Percentiles rank a stretch among this genome's conserved stretches.
Conservation (phyloP, 2,888 invertebrate species). For the Malthinus seriepunctatus region DNA sequence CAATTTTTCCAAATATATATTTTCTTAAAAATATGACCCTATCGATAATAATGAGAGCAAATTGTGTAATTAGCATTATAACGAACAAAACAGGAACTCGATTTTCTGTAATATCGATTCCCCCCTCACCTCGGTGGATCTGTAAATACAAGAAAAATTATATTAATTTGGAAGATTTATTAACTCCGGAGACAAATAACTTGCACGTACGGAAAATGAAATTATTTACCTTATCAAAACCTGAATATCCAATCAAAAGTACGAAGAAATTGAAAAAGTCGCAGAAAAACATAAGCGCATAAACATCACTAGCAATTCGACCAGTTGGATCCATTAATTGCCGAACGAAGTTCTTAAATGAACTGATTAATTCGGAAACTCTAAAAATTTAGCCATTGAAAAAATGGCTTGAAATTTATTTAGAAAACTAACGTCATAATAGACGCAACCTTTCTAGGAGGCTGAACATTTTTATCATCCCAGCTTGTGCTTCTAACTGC, state of each 20-base stretch:
- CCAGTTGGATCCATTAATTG: slow-evolving; percentile 77
- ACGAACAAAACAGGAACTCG: slow-evolving; percentile 95
- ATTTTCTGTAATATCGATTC: slow-evolving; percentile 90
- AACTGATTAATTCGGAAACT: slow-evolving; percentile 70
- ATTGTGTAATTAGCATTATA: slow-evolving; percentile 94
- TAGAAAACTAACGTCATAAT: slow-evolving; percentile 49
- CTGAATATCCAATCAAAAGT: slow-evolving; percentile 92
- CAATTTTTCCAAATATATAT: slow-evolving; percentile 85
- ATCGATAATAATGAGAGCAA: slow-evolving; percentile 92
- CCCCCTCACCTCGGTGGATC: slow-evolving; percentile 88
- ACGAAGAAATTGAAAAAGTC: slow-evolving; percentile 98
- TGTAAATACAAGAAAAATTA: slow-evolving; percentile 47
- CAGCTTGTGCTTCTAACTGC: slow-evolving; percentile 42
- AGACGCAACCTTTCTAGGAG: slow-evolving; percentile 48
- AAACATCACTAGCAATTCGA: slow-evolving; percentile 88
- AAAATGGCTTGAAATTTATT: background rate
- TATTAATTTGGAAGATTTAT: no score
- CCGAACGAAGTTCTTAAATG: slow-evolving; percentile 75
- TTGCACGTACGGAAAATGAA: no score
- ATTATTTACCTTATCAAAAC: slow-evolving; percentile 89
- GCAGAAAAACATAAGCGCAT: slow-evolving; percentile 97
- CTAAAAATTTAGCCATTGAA: slow-evolving; percentile 54
- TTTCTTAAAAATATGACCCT: slow-evolving; percentile 94
- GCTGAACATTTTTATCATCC: slow-evolving; percentile 44
- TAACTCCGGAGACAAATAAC: no score